Base-by-base conservation (phyloP, 2,113 vertebrate species). In the Campylomormyrus numenius region DNA sequence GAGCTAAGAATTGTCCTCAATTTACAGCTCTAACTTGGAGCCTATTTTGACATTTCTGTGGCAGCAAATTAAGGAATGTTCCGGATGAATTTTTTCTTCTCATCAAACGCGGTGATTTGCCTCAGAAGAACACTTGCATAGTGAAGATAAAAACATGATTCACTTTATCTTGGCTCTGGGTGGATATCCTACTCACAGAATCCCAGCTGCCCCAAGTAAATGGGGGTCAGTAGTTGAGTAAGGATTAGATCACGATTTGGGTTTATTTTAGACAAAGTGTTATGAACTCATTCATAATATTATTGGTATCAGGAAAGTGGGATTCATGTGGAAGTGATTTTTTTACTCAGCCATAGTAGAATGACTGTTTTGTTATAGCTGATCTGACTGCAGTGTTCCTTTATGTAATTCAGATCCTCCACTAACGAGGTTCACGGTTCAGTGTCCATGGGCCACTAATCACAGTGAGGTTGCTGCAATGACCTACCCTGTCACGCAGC, bases 381-480 rank as follows among this genome's bases (percentile, higher is more conserved):
- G 62, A 21, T 39, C 80, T 89, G 53, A 56, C 15, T 62, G 5
- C 74, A 24, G 46, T 80, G n/a, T 31, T 10, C 24, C 19, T 19
- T 56, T 19, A 11, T 77, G 24, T 17, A 48, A 77, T n/a, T 24
- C 85, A 87, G 53, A 39, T 42, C 48, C 62, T 70, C 74, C 31
- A 45, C 74, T 39, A 77, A 88, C 27, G 27, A 49, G 21, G n/a
- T 24, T 87, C 74, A 88, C 27, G 52, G 62, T 24, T 42, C n/a
- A 53, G 27, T 80, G 48, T 90, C 58, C 83, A 85, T n/a, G 27
- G 56, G 70, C 88, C 50, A 88, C 91, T 90, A 90, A 92, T 92
- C 89, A 89, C 17, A 6, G 49, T 62, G 66, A 27, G 2, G 46
- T 89, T 62, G 66, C 35, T 46, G 49, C 49, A 1, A 4, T 88